phyloP scores from a whole-genome alignment of 1,140 invertebrate species.

The Drosophila nannoptera region DNA sequence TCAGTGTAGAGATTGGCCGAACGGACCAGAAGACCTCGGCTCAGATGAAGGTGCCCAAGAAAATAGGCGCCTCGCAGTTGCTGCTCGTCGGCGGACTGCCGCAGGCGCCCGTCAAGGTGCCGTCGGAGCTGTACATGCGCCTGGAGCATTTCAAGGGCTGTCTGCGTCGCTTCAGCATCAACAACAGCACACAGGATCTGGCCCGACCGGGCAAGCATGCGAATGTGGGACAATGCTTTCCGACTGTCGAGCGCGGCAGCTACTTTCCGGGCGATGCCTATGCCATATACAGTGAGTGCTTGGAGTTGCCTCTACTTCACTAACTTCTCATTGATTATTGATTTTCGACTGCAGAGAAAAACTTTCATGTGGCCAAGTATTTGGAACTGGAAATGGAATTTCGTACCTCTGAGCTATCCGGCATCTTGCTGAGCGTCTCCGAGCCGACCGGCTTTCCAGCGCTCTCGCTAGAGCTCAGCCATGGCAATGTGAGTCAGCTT shows the following conservation, averaged over 20 bases:
- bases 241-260: conserved; percentile 89
- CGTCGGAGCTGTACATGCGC: conserved; percentile 80
- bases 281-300: conserved; percentile 87
- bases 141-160: conserved; percentile 91
- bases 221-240: conserved; percentile 92
- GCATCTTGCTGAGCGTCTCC: conserved; percentile 88
- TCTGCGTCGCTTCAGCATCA: conserved; percentile 86
- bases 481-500: conserved; percentile 83
- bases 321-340: background rate
- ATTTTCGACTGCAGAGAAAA: conserved; percentile 80
- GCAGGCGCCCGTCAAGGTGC: conserved; percentile 80
- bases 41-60: conserved; percentile 84
- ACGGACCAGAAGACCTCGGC: conserved; percentile 81
- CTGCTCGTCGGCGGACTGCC: conserved; percentile 90
- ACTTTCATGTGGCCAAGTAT: conserved; percentile 85
- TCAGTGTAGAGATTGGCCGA: conserved; percentile 85
- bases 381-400: conserved; percentile 90
- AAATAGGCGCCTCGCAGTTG: conserved; percentile 84
- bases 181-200: conserved; percentile 87
- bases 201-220: conserved; percentile 84
- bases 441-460: conserved; percentile 84
- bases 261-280: conserved; percentile 92
- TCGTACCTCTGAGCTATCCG: conserved; percentile 88
- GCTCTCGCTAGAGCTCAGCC: conserved; percentile 87
- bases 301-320: too few species aligned